phyloP scores from a whole-genome alignment of 2,888 invertebrate genomes.

The Chelonus formosanus region DNA sequence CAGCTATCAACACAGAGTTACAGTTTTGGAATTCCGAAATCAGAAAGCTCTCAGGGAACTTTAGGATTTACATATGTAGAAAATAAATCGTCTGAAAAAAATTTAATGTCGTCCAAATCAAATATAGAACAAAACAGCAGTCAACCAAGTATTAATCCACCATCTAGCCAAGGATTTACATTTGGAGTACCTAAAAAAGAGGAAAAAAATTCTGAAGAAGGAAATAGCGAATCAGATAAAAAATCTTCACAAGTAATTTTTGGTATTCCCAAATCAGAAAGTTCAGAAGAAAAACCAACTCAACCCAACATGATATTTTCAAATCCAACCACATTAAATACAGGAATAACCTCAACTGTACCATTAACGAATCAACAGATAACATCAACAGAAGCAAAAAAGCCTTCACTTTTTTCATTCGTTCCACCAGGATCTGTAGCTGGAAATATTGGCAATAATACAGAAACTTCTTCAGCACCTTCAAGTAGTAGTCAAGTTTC shows the following conservation, averaged over 20 bases:
- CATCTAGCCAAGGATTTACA: slow-evolving; percentile 34
- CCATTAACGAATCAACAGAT: slow-evolving; percentile 10
- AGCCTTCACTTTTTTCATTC: slow-evolving; percentile 11
- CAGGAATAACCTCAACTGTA: neutral
- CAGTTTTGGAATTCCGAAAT: slow-evolving; percentile 43
- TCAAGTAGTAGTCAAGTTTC: slow-evolving; percentile 32
- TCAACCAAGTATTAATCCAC: neutral
- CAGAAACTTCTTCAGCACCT: slow-evolving; percentile 4
- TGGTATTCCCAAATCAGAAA: slow-evolving; percentile 5
- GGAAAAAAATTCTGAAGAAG: slow-evolving; percentile 14
- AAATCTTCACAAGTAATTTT: slow-evolving; percentile 3
- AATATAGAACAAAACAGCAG: slow-evolving; percentile 34
- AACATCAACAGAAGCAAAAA: slow-evolving; percentile 4
- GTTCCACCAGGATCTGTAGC: slow-evolving; percentile 12
- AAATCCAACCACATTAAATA: slow-evolving; percentile 16
- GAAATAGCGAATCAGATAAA: neutral
- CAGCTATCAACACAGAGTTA: slow-evolving; percentile 34
- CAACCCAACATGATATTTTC: slow-evolving; percentile 14
- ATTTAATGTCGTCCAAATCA: slow-evolving; percentile 36
- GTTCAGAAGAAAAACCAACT: neutral
- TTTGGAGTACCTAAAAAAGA: slow-evolving; percentile 46
- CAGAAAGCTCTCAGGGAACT: slow-evolving; percentile 29
- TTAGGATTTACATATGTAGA: slow-evolving; percentile 52
- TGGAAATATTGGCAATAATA: neutral
- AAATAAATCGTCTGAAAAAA: slow-evolving; percentile 35